These are phyloP conservation scores for Parauchenoglanis ngamensis DNA, from an alignment of 2,797 vertebrate genomes.

Conservation along the genomic window DNA sequence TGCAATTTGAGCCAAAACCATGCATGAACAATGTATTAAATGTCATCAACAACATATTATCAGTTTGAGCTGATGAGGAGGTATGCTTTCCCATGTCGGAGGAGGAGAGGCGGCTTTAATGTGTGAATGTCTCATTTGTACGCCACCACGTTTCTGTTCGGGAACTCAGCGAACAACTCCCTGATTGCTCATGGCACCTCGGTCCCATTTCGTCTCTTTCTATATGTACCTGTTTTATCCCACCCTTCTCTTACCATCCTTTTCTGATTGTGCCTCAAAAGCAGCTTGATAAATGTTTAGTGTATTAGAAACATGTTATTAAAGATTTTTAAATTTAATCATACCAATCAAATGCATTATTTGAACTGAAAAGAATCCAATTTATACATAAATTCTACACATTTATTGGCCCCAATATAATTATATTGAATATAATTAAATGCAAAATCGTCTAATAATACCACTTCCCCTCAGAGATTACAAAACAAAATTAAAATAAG, in stretches of 20 bases:
- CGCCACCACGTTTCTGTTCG: constrained; percentile 1
- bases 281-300: neutral
- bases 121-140: constrained; percentile 33
- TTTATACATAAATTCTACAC: neutral
- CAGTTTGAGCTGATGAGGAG: constrained; percentile 12
- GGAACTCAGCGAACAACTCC: neutral
- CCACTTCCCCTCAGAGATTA: neutral
- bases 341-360: neutral
- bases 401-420: neutral
- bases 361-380: neutral
- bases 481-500: neutral
- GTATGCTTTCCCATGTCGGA: neutral
- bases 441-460: neutral
- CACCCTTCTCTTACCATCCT: neutral
- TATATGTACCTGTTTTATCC: neutral
- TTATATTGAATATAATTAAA: neutral
- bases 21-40: constrained; percentile 37
- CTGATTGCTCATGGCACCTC: constrained; percentile 32
- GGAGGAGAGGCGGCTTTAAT: constrained; percentile 14
- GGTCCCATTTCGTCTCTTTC: neutral
- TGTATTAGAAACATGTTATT: too few species aligned
- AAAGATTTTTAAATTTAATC: neutral
- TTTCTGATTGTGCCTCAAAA: neutral
- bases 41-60: constrained; percentile 43
- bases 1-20: constrained; percentile 22